Base-by-base conservation (phyloP, 2,113 vertebrate genomes). In the Alethe castanea region DNA sequence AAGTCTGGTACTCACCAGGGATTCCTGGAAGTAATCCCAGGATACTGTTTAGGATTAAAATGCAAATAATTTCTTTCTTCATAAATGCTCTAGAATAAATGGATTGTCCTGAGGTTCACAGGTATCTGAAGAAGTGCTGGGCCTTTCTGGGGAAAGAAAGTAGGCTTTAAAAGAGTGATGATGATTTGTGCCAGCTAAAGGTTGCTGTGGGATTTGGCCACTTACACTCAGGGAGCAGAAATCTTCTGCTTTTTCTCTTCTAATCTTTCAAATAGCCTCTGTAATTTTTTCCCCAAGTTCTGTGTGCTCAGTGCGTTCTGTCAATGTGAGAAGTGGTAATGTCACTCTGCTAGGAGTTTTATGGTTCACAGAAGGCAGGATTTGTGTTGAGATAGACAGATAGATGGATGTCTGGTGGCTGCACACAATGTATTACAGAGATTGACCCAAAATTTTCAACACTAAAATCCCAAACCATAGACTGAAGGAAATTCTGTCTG, bases 381-480 rank as follows among this genome's bases (percentile, higher is more conserved):
- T 96, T 94, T 96, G 88, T 96, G 91, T 96, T 87, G 77, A 96
- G 90, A 94, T 2, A 91, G 94, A 97, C 91, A 96, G 91, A 92
- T 91, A 95, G 86, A 91, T 86, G 78, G 60, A 95, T 94, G 72
- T 64, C 57, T 95, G 82, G 56, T 94, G 67, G 47, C 90, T 92
- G 90, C 90, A 86, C 82, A 86, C 64, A 90, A 88, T 3, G 0
- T 85, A 78, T 92, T 91, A 77, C 65, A 92, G 57, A 86, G 76
- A 90, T 92, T 94, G 87, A 96, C 86, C 72, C 94, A 90, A 93
- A 89, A 85, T 94, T 94, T 87, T 93, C 59, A 83, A n/a, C 67
- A 56, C 42, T 95, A 83, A 87, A 94, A 88, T 92, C 92, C 82
- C 87, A 86, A 95, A 93, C 0, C 6, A 81, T 31, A 90, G 52